Base-by-base conservation (phyloP, 2,888 invertebrate species). In the Monoplex corrugatus region DNA sequence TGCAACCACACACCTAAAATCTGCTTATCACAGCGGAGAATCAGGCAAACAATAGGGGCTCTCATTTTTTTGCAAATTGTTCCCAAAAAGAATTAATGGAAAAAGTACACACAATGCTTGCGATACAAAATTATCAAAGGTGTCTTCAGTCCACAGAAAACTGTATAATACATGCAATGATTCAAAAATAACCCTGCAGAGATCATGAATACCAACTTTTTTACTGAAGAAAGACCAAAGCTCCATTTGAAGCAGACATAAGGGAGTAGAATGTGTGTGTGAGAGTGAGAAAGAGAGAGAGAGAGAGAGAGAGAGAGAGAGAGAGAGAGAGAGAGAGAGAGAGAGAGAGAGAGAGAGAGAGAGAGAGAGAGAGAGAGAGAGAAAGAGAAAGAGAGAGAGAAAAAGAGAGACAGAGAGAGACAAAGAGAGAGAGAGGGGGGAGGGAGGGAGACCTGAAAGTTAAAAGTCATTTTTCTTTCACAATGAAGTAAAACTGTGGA, bases 311-410 rank as follows among this genome's bases (percentile, higher is more conserved):
- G 75, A 75, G 38, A 75, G 80, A 89, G 57, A 86, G 63, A 89
- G 78, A 89, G 80, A 57, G 63, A 89, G 78, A 89, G n/a, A 44
- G 63, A 85, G n/a, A 78, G 45, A 57, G 38, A 78, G 44, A 57
- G 38, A 78, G 50, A 88, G 45, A 85, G 45, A 85, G 38, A 85
- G 85, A 85, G 50, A 78, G 13, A 78, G 38, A 78, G 50, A 85
- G 75, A 78, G 2, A 78, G 63, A 85, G 35, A 85, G 75, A 50
- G 35, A 83, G 23, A 88, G 68, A 88, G 44, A 84, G 38, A 50
- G 72, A 75, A n/a, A 50, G 40, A 68, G 50, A 85, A 32, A 38
- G 32, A 45, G 68, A 45, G 45, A 75, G 85, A 50, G 68, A 72
- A 72, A n/a, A 13, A 45, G 75, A 78, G 78, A 45, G 78, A 45